Conservation (phyloP, 2,797 vertebrate genomes). For the Molossus alvarezi region DNA sequence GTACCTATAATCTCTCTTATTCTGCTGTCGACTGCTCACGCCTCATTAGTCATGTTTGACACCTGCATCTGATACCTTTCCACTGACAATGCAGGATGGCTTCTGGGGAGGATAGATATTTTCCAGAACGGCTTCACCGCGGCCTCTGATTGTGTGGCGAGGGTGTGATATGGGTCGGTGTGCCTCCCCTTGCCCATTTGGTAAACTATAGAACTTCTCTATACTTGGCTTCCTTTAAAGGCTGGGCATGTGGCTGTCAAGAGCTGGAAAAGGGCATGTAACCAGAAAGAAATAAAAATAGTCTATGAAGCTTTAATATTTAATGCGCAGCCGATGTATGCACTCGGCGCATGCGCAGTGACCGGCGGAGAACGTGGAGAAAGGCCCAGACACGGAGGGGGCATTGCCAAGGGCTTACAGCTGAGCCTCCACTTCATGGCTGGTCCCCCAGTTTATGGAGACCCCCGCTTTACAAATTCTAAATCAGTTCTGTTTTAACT, state of each 20-base stretch:
- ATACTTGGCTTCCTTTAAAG: slow-evolving; percentile 65
- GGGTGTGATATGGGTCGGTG: slow-evolving; percentile 76
- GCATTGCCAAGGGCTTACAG: background rate
- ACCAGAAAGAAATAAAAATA: slow-evolving; percentile 66
- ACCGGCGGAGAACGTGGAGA: background rate
- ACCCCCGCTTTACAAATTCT: slow-evolving; percentile 55
- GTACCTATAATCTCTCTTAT: slow-evolving; percentile 90
- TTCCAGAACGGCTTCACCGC: slow-evolving; percentile 85
- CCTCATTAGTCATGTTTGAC: slow-evolving; percentile 91
- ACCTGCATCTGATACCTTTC: slow-evolving; percentile 89
- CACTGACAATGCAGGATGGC: slow-evolving; percentile 84
- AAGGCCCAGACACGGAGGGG: background rate
- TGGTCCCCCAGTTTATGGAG: slow-evolving; percentile 50
- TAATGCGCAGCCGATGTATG: slow-evolving; percentile 6
- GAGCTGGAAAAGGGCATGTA: slow-evolving; percentile 23
- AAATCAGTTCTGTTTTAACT: slow-evolving; percentile 18
- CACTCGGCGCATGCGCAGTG: background rate
- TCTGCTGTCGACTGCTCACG: slow-evolving; percentile 89
- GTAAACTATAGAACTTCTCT: slow-evolving; percentile 79
- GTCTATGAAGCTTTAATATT: slow-evolving; percentile 67
- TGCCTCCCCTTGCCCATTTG: slow-evolving; percentile 45
- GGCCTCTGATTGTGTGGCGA: slow-evolving; percentile 75
- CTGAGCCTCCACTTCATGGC: background rate
- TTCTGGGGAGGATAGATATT: slow-evolving; percentile 87
- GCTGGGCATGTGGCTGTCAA: background rate